Percentiles rank a stretch among this genome's conserved stretches.
Evolutionary conservation across 2,113 vertebrate genomes (phyloP).

Genomic region (Malurus melanocephalus): DNA sequence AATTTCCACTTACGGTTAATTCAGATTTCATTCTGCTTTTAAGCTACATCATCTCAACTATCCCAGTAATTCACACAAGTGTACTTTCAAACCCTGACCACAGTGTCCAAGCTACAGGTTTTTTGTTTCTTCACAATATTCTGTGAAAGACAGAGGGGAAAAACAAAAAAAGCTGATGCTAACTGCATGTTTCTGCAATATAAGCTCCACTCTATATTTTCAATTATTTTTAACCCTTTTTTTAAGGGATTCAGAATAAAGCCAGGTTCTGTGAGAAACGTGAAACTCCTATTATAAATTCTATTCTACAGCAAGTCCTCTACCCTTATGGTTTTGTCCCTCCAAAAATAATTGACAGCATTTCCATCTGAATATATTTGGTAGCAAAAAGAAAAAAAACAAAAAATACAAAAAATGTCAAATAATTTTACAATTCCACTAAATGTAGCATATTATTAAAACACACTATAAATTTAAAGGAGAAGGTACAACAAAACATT

Average conservation of each 20-base stretch:
- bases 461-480: background rate
- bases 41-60: background rate
- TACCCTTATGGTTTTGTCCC: background rate
- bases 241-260: background rate
- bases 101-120: background rate
- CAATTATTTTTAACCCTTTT: background rate
- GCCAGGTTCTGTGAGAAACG: background rate
- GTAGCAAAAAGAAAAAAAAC: background rate
- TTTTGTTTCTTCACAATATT: background rate
- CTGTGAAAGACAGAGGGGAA: background rate
- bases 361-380: background rate
- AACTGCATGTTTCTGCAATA: slow-evolving; percentile 6
- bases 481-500: background rate
- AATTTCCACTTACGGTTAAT: background rate
- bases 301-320: background rate
- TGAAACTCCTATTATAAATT: background rate
- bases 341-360: background rate
- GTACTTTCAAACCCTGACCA: background rate
- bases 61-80: background rate
- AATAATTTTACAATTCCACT: no score
- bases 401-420: background rate
- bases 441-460: background rate
- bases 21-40: background rate
- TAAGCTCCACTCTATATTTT: background rate
- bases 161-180: slow-evolving; percentile 1